Conservation (phyloP, 92 coral and sea anemone genomes). For the Plumapathes pennacea region DNA sequence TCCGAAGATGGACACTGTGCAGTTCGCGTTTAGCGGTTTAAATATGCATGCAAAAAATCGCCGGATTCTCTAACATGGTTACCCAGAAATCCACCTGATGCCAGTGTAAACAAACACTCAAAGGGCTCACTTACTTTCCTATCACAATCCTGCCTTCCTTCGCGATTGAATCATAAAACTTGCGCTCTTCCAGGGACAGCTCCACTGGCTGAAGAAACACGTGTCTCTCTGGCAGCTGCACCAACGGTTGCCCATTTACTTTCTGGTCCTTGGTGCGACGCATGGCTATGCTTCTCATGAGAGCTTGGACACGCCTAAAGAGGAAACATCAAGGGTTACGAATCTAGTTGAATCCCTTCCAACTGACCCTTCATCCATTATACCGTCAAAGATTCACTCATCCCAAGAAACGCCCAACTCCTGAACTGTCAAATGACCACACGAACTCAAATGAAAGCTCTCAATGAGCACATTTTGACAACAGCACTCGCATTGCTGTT, state of each 20-base stretch:
- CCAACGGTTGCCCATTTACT: constrained; percentile 68
- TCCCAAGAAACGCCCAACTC: no score
- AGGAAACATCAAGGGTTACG: no score
- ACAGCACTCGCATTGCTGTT: no score
- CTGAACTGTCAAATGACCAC: no score
- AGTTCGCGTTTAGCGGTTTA: no score
- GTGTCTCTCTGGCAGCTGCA: constrained; percentile 68
- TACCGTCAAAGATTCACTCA: no score
- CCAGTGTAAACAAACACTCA: background rate
- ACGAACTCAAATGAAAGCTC: no score
- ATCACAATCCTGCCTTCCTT: constrained; percentile 72
- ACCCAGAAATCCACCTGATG: background rate
- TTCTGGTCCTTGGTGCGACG: constrained; percentile 80
- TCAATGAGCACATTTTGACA: no score
- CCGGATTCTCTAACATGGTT: background rate
- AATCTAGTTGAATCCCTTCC: no score
- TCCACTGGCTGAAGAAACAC: constrained; percentile 74
- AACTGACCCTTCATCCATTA: no score
- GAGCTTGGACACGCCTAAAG: constrained; percentile 64
- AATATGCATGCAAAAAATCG: background rate
- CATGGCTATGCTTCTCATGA: constrained; percentile 72
- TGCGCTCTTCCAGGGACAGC: constrained; percentile 79
- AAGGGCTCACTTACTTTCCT: constrained; percentile 55
- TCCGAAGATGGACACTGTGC: no score
- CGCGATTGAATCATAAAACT: constrained; percentile 75